Base-by-base conservation (phyloP, 2,888 invertebrate species). In the Diarsia rubi region DNA sequence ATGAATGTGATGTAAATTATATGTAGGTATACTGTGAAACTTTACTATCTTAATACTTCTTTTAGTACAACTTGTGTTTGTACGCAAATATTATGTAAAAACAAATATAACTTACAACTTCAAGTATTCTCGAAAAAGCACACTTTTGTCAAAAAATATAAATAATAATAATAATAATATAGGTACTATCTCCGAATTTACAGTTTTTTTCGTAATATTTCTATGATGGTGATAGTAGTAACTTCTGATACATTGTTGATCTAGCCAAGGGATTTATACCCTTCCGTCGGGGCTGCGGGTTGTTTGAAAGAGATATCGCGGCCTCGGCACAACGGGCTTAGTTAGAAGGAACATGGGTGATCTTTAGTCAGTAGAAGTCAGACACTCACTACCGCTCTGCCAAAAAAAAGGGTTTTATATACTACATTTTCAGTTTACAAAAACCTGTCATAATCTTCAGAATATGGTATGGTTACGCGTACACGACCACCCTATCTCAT, bases 21-120 rank as follows among this genome's bases (percentile, higher is more conserved):
- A 14, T 27, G 12, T 27, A n/a, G n/a, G n/a, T n/a, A n/a, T n/a
- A n/a, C n/a, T 6, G 42, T 63, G 21, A 14, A 27, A 65, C n/a
- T 54, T 65, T 65, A 49, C n/a, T 62, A 11, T 62, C 19, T 21
- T 27, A 42, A 65, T 31, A 44, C 31, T 62, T 47, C 19, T 31
- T 37, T 60, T 14, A 3, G 31, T 59, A 62, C 21, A 62, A 73
- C 16, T 54, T 73, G 52, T 66, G 47, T 79, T 73, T 66, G 54
- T 49, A 42, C 19, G 42, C 21, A 66, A 44, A 79, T 72, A 16
- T 42, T 19, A 27, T 42, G n/a, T 21, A 12, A 45, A 45, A 24
- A 45, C 27, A 16, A 52, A 47, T 44, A 60, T 19, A 59, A 14
- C 57, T n/a, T n/a, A 27, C 21, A 27, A 57, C 57, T 16, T 57